Evolutionary conservation across 2,888 invertebrate species (phyloP).

Genomic region (Campoplex nolae): DNA sequence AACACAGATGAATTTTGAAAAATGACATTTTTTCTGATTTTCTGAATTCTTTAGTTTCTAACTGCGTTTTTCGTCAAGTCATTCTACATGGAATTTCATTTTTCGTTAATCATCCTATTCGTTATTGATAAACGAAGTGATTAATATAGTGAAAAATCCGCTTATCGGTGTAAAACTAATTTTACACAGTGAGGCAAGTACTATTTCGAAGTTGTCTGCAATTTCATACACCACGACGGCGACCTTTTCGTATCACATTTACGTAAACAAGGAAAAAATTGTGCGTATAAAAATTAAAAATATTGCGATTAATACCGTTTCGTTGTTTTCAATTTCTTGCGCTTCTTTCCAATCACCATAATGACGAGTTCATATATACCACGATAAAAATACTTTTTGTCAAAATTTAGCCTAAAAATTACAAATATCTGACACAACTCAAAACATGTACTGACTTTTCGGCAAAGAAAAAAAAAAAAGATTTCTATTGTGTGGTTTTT

Average conservation of each 20-base stretch:
- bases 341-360: not conserved
- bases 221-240: not conserved
- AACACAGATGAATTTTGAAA: too few relatives aligned
- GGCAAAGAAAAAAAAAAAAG: not conserved
- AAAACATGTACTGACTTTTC: not conserved
- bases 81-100: too few relatives aligned
- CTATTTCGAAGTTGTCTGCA: too few relatives aligned
- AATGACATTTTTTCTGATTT: too few relatives aligned
- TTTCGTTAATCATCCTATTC: too few relatives aligned
- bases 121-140: too few relatives aligned
- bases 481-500: not conserved
- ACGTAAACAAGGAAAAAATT: not conserved
- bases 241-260: not conserved
- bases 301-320: not conserved
- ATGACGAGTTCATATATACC: not conserved
- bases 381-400: not conserved
- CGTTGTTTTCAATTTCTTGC: not conserved
- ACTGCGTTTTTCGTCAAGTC: too few relatives aligned
- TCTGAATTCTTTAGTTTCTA: too few relatives aligned
- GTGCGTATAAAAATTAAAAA: too few relatives aligned
- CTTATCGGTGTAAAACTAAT: too few relatives aligned
- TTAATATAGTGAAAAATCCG: too few relatives aligned
- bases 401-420: not conserved
- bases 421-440: not conserved
- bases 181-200: too few relatives aligned